Evolutionary conservation across 2,888 invertebrate species (phyloP).

Genomic region (Pomacea canaliculata): DNA sequence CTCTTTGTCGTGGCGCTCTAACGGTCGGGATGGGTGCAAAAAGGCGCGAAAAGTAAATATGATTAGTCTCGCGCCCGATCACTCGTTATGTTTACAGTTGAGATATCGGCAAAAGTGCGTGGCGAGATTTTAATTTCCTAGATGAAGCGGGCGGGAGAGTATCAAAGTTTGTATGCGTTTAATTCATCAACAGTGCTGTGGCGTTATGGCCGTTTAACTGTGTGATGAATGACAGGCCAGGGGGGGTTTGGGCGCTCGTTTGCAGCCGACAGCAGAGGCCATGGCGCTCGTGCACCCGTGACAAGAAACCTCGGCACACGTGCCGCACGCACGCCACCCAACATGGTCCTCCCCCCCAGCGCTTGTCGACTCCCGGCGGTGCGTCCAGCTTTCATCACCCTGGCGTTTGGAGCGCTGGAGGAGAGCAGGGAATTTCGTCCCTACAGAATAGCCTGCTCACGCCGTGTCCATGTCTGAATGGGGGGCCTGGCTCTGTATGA

Average conservation of each 20-base stretch:
- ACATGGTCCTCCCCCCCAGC: not conserved
- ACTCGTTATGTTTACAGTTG: slow-evolving; percentile 47
- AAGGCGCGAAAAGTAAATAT: slow-evolving; percentile 45
- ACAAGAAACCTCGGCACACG: slow-evolving; percentile 10
- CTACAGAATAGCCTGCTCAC: not conserved
- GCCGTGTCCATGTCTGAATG: not conserved
- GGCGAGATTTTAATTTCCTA: slow-evolving; percentile 52
- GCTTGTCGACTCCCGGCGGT: not conserved
- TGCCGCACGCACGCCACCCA: not conserved
- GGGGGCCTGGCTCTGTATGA: not conserved
- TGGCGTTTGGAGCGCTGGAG: slow-evolving; percentile 4
- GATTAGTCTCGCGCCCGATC: slow-evolving; percentile 45
- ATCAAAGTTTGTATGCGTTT: slow-evolving; percentile 45
- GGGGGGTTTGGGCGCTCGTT: slow-evolving; percentile 31
- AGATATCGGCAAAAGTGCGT: slow-evolving; percentile 38
- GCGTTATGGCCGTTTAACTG: slow-evolving; percentile 45
- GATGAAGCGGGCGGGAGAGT: slow-evolving; percentile 45
- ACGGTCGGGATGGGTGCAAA: slow-evolving; percentile 35
- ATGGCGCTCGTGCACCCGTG: slow-evolving; percentile 23
- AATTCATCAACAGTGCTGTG: slow-evolving; percentile 45
- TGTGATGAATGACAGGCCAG: slow-evolving; percentile 45
- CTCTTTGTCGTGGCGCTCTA: slow-evolving; percentile 37
- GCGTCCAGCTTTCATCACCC: not conserved
- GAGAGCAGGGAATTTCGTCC: slow-evolving; percentile 2
- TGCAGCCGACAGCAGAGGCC: slow-evolving; percentile 25